Percentiles rank a stretch among this genome's conserved stretches.
Evolutionary conservation across 2,888 invertebrate genomes (phyloP).

Genomic region (Actias luna): DNA sequence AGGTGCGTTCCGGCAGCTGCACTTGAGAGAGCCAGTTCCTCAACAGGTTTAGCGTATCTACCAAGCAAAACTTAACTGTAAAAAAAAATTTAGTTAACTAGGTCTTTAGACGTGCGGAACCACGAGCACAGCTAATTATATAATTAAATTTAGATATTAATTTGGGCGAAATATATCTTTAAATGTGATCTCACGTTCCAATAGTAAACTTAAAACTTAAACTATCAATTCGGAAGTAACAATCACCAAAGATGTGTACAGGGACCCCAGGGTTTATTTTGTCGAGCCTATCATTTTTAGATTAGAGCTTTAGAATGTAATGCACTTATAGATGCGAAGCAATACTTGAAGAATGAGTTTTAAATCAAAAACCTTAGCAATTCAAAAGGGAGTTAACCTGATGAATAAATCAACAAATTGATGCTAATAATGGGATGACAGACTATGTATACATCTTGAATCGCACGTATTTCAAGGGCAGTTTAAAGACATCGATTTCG

Average conservation of each 20-base stretch:
- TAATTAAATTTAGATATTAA: too few species aligned
- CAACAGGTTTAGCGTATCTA: too few species aligned
- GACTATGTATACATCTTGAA: not conserved
- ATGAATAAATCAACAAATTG: not conserved
- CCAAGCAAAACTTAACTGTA: too few species aligned
- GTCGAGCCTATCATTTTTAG: not conserved
- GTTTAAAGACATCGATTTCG: not conserved
- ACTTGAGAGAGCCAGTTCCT: too few species aligned
- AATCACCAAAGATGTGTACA: not conserved
- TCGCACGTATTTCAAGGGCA: not conserved
- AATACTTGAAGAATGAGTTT: not conserved
- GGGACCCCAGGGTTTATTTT: not conserved
- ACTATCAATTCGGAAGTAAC: not conserved
- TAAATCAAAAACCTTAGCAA: not conserved
- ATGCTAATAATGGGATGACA: not conserved
- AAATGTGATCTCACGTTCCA: not conserved
- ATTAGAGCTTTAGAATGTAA: not conserved
- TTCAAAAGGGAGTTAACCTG: not conserved
- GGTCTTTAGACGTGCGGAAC: too few species aligned
- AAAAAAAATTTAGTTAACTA: too few species aligned
- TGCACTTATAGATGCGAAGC: not conserved
- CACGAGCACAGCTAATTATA: too few species aligned
- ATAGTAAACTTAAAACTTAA: not conserved
- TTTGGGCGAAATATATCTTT: not conserved
- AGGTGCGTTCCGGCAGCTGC: too few species aligned